phyloP scores from a whole-genome alignment of 2,797 vertebrate genomes.

The Linurgus olivaceus region DNA sequence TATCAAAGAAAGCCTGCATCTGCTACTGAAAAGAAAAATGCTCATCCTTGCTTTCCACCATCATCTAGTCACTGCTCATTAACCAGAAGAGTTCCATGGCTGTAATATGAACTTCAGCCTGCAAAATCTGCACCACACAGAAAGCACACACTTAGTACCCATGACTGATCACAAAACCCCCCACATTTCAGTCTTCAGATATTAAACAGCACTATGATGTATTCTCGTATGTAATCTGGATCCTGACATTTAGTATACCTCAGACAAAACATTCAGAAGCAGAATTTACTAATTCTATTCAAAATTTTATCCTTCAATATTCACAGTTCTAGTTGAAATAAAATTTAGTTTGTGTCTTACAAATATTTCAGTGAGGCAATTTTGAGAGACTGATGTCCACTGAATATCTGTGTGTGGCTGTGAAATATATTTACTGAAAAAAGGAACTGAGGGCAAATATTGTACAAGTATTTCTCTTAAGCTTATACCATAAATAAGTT shows the following conservation, averaged over 20 bases:
- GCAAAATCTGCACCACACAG: not conserved
- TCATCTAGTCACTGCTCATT: not conserved
- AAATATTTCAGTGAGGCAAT: not conserved
- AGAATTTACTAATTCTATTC: not conserved
- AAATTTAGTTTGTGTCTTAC: not conserved
- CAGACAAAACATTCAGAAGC: not conserved
- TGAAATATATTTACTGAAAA: not conserved
- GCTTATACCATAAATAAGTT: not conserved
- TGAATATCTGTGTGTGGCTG: not conserved
- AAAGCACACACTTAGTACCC: not conserved
- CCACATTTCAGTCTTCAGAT: not conserved
- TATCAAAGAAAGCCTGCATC: not conserved
- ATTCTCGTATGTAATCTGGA: not conserved
- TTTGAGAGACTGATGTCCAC: not conserved
- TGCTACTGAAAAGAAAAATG: not conserved
- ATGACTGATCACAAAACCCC: not conserved
- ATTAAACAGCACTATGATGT: not conserved
- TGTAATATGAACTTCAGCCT: not conserved
- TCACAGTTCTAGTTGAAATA: not conserved
- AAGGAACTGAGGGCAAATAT: not conserved
- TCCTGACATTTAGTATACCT: not conserved
- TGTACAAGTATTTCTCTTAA: not conserved
- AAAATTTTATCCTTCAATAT: not conserved
- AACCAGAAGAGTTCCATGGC: not conserved
- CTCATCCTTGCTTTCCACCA: not conserved